A percentile compares a stretch with the other conserved stretches of the same genome.
Evolutionary conservation across 2,797 vertebrate species (phyloP).

Genomic region (Squalus acanthias): DNA sequence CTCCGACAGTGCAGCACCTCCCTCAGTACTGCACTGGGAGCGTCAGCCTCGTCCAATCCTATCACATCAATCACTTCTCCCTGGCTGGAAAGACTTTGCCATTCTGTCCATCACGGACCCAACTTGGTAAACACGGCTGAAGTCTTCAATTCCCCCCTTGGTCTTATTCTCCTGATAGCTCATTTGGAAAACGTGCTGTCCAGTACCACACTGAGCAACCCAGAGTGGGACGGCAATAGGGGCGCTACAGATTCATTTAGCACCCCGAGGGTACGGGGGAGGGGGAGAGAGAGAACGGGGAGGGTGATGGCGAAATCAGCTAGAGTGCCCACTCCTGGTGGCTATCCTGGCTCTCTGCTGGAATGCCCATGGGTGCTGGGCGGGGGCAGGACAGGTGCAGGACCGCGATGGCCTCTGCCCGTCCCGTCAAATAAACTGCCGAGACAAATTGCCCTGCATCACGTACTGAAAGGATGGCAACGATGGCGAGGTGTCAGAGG

Average conservation of each 20-base stretch:
- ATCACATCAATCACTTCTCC: neutral
- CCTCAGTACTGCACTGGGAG: neutral
- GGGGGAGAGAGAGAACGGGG: too few relatives aligned
- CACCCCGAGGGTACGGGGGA: too few relatives aligned
- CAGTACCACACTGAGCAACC: neutral
- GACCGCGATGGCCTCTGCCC: neutral
- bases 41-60: neutral
- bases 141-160: too few relatives aligned
- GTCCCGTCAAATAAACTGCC: neutral
- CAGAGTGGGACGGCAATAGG: neutral
- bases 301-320: too few relatives aligned
- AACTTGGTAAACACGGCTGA: neutral
- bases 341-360: too few relatives aligned
- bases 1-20: neutral
- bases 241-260: neutral
- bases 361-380: too few relatives aligned
- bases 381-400: too few relatives aligned
- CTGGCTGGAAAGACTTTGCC: neutral
- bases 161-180: neutral
- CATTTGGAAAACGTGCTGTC: neutral
- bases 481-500: neutral
- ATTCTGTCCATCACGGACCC: too few relatives aligned
- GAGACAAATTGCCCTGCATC: neutral
- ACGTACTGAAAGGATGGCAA: neutral
- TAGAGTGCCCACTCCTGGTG: too few relatives aligned